phyloP scores from a whole-genome alignment of 2,797 vertebrate species.

The Hydrocynus forskahlii region DNA sequence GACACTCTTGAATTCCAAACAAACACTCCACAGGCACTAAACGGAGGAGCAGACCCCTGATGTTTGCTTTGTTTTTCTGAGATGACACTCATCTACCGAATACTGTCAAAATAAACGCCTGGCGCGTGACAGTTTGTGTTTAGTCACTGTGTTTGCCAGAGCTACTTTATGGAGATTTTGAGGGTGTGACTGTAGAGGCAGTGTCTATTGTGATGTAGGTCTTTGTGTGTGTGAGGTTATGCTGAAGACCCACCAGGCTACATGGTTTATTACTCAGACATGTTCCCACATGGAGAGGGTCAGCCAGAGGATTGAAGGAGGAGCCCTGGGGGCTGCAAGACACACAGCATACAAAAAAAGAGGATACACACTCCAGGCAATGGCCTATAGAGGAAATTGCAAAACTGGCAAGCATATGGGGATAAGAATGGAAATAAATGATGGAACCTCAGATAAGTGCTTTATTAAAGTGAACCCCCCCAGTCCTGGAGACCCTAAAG shows the following conservation, averaged over 20 bases:
- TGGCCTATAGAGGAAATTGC: constrained; percentile 26
- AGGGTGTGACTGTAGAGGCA: constrained; percentile 7
- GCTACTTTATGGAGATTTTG: constrained; percentile 7
- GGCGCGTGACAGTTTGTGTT: constrained; percentile 35
- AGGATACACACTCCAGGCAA: constrained; percentile 3
- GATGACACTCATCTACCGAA: constrained; percentile 23
- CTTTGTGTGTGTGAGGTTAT: constrained; percentile 1
- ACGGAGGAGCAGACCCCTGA: constrained; percentile 9
- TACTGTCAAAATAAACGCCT: constrained; percentile 41
- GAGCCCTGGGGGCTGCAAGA: not conserved
- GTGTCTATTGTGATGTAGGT: not conserved
- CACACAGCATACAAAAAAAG: not conserved
- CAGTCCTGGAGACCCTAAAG: too few relatives aligned
- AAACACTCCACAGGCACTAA: constrained; percentile 14
- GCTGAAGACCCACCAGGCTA: constrained; percentile 11
- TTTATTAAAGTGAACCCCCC: not conserved
- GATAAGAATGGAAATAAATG: constrained; percentile 28
- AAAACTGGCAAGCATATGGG: constrained; percentile 6
- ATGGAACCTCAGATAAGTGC: constrained; percentile 12
- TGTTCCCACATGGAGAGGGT: constrained; percentile 31
- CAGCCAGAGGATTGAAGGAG: constrained; percentile 37
- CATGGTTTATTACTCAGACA: constrained; percentile 35
- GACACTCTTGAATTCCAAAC: constrained; percentile 25
- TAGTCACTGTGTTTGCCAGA: constrained; percentile 30
- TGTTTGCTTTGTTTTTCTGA: constrained; percentile 46